Evolutionary conservation across 2,113 vertebrate species (phyloP).

Genomic region (Microtus richardsoni): DNA sequence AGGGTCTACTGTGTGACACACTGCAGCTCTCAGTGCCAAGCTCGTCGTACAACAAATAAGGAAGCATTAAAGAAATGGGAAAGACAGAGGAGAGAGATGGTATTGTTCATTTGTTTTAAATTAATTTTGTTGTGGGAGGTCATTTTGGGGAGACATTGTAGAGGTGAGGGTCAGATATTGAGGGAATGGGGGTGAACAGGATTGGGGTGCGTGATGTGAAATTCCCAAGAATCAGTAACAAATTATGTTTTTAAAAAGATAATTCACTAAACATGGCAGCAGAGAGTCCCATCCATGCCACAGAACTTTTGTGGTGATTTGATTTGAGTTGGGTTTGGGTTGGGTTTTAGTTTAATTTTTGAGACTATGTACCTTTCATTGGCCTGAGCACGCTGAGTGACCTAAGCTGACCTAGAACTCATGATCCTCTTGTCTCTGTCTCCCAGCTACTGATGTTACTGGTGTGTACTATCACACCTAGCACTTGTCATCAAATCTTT

Average conservation of each 20-base stretch:
- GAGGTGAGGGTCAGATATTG: not conserved
- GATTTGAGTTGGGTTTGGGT: not conserved
- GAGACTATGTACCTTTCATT: not conserved
- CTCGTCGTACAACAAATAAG: too few relatives aligned
- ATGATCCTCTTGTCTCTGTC: not conserved
- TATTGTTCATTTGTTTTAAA: too few relatives aligned
- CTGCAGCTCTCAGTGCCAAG: not conserved
- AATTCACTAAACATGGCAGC: not conserved
- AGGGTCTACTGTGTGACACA: not conserved
- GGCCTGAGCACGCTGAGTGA: accelerated
- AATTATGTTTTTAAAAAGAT: not conserved
- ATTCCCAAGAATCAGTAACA: not conserved
- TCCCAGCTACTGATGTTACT: not conserved
- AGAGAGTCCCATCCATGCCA: not conserved
- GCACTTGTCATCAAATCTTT: not conserved
- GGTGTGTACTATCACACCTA: not conserved
- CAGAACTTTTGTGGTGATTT: not conserved
- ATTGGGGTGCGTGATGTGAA: not conserved
- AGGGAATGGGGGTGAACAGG: not conserved
- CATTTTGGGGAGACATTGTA: not conserved
- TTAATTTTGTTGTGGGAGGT: not conserved
- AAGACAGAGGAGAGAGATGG: not conserved
- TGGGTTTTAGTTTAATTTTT: not conserved
- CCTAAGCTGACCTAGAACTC: not conserved
- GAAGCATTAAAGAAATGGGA: not conserved